A percentile compares a stretch with the other conserved stretches of the same genome.
Evolutionary conservation across 1,140 invertebrate genomes (phyloP).

Genomic region (Andricus grossulariae): DNA sequence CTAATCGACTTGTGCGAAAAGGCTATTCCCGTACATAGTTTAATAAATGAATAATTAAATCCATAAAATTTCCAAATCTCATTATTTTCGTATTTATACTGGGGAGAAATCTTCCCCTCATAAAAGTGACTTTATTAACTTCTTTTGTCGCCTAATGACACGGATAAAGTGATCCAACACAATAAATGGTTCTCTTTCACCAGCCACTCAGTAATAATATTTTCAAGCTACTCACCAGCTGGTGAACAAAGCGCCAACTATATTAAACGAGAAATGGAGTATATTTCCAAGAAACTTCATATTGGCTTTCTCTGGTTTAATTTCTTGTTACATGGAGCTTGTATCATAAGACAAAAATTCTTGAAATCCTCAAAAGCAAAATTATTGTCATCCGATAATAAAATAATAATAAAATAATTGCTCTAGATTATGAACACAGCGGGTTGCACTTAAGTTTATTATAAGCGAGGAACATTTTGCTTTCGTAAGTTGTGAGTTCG

Average conservation of each 20-base stretch:
- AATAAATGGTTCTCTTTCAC: slow-evolving; percentile 7
- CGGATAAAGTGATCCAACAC: background rate
- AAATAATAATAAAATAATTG: background rate
- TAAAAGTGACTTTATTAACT: slow-evolving; percentile 1
- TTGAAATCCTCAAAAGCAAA: background rate
- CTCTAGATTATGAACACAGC: background rate
- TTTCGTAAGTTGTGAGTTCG: background rate
- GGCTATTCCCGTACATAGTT: too few relatives aligned
- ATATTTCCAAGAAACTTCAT: background rate
- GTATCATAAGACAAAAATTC: background rate
- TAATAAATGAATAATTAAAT: too few relatives aligned
- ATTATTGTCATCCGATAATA: background rate
- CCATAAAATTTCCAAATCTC: too few relatives aligned
- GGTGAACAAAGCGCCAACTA: background rate
- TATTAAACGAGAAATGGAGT: background rate
- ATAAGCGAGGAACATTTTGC: background rate
- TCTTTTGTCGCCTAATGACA: background rate
- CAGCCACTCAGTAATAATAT: slow-evolving; percentile 17
- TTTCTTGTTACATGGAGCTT: background rate
- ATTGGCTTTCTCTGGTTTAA: background rate
- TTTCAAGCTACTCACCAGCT: slow-evolving; percentile 10
- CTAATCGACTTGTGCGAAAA: too few relatives aligned
- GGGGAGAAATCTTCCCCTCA: background rate
- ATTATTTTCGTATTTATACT: too few relatives aligned
- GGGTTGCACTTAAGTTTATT: background rate